phyloP scores from a whole-genome alignment of 2,797 vertebrate genomes.

The Telmatherina bonti region DNA sequence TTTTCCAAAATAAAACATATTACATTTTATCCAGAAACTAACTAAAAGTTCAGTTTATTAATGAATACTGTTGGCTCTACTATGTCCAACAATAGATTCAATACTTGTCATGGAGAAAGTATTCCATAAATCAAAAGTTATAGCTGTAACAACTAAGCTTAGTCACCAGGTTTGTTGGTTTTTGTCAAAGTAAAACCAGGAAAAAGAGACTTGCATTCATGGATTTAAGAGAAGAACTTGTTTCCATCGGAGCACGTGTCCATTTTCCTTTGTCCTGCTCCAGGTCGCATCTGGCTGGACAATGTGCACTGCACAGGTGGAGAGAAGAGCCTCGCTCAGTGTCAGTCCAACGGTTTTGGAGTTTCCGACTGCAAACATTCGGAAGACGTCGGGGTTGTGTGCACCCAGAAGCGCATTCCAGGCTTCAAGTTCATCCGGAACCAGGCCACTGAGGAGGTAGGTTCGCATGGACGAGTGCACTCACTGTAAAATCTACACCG shows the following conservation, averaged over 20 bases:
- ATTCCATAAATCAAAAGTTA: background rate
- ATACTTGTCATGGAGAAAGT: too few relatives aligned
- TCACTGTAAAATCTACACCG: slow-evolving; percentile 8
- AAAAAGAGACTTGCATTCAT: background rate
- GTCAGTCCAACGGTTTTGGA: slow-evolving; percentile 92
- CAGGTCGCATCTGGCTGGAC: slow-evolving; percentile 94
- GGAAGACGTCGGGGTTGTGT: slow-evolving; percentile 93
- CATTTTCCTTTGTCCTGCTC: slow-evolving; percentile 6
- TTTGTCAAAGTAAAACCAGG: background rate
- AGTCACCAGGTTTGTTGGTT: background rate
- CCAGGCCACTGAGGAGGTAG: slow-evolving; percentile 84
- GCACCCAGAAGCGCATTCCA: slow-evolving; percentile 91
- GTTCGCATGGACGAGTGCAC: slow-evolving; percentile 9
- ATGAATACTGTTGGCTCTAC: background rate
- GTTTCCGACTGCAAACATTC: slow-evolving; percentile 95
- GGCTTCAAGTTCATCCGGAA: slow-evolving; percentile 91
- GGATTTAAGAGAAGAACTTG: background rate
- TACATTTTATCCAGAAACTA: background rate
- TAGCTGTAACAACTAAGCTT: background rate
- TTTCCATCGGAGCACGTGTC: background rate
- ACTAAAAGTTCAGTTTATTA: background rate
- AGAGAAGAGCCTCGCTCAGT: slow-evolving; percentile 88
- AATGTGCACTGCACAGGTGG: slow-evolving; percentile 90
- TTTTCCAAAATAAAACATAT: background rate
- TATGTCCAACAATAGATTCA: background rate